Evolutionary conservation across 2,113 vertebrate species (phyloP).

Genomic region (Aviceda subcristata): DNA sequence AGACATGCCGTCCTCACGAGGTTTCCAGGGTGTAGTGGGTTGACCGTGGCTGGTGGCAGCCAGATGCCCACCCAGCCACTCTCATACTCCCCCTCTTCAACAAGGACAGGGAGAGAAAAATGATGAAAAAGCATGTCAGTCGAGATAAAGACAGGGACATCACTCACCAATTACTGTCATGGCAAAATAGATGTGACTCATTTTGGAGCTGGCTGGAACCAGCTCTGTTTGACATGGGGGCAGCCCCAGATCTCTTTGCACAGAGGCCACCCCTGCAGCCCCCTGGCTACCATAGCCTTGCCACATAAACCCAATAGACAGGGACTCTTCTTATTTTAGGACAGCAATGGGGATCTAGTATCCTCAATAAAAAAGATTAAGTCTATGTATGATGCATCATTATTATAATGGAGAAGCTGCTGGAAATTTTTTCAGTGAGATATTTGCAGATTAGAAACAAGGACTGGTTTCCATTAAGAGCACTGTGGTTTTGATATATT

Average conservation of each 20-base stretch:
- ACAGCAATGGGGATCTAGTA: background rate
- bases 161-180: background rate
- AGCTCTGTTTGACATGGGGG: background rate
- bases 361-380: background rate
- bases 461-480: background rate
- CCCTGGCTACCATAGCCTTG: background rate
- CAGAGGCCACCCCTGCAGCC: no score
- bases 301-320: background rate
- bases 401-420: background rate
- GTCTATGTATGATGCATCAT: background rate
- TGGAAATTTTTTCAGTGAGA: background rate
- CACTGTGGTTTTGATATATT: background rate
- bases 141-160: background rate
- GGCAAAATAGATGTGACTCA: background rate
- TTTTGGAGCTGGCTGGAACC: background rate
- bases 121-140: background rate
- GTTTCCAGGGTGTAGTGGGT: background rate
- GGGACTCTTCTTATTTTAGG: background rate
- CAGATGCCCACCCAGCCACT: background rate
- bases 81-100: background rate
- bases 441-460: background rate
- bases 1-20: rapidly evolving
- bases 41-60: background rate
- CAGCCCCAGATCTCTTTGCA: background rate
- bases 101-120: background rate